phyloP scores from a whole-genome alignment of 2,888 invertebrate species.

The Phragmatobia fuliginosa region DNA sequence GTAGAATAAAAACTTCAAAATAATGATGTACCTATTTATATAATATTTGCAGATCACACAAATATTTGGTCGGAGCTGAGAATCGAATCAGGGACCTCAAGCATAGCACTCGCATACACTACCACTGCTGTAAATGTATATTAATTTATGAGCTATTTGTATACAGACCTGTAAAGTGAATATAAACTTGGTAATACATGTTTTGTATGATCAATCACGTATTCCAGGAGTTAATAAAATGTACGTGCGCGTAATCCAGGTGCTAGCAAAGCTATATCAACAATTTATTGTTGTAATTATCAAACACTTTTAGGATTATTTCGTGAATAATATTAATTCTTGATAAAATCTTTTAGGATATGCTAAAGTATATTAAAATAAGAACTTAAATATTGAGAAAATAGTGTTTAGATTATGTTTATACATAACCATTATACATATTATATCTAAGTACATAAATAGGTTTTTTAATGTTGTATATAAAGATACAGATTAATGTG shows the following conservation, averaged over 20 bases:
- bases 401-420: too few relatives aligned
- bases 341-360: not conserved
- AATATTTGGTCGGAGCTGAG: too few relatives aligned
- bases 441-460: too few relatives aligned
- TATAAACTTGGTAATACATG: not conserved
- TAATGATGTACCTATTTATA: too few relatives aligned
- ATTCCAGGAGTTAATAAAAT: constrained; percentile 15
- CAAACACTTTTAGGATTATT: constrained; percentile 3
- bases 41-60: too few relatives aligned
- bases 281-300: constrained; percentile 20
- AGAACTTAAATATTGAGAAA: not conserved
- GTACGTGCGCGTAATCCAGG: constrained; percentile 21
- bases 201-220: constrained; percentile 6
- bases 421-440: too few relatives aligned
- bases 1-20: too few relatives aligned
- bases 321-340: not conserved
- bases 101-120: too few relatives aligned
- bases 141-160: not conserved
- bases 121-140: not conserved
- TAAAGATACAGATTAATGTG: not conserved
- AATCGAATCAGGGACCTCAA: too few relatives aligned
- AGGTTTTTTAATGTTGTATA: too few relatives aligned
- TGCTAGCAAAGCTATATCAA: constrained; percentile 19
- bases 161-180: not conserved
- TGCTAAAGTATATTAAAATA: not conserved